phyloP scores from a whole-genome alignment of 2,113 vertebrate genomes.

The Poeciliopsis retropinna region DNA sequence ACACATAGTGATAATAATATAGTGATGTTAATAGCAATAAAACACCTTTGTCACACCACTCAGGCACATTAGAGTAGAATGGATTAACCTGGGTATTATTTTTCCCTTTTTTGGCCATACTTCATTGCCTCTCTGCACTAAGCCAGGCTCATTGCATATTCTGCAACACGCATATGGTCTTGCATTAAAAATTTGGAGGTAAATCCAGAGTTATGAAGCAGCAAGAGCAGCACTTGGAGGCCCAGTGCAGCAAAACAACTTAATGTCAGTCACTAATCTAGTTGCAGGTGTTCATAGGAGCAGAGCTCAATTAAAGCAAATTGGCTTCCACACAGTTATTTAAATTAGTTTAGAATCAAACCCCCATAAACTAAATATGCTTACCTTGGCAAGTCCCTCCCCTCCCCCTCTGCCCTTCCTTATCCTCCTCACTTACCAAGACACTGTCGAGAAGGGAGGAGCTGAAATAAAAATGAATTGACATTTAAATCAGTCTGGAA shows the following conservation, averaged over 20 bases:
- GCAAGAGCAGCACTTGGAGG: slow-evolving; percentile 65
- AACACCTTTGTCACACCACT: slow-evolving; percentile 66
- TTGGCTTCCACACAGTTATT: slow-evolving; percentile 81
- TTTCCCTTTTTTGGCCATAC: slow-evolving; percentile 62
- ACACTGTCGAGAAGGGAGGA: slow-evolving; percentile 55
- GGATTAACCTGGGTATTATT: slow-evolving; percentile 71
- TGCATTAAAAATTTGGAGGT: slow-evolving; percentile 75
- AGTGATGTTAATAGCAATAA: slow-evolving; percentile 69
- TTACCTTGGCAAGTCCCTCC: slow-evolving; percentile 74
- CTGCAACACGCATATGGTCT: slow-evolving; percentile 78
- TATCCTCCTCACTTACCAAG: slow-evolving; percentile 45
- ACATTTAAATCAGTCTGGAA: slow-evolving; percentile 78
- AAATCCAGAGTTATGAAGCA: slow-evolving; percentile 76
- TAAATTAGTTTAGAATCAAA: slow-evolving; percentile 81
- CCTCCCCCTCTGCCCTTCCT: no score
- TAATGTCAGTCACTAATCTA: slow-evolving; percentile 81
- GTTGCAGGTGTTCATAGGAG: slow-evolving; percentile 80
- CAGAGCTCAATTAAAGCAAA: slow-evolving; percentile 80
- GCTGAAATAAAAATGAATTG: slow-evolving; percentile 76
- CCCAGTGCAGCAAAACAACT: slow-evolving; percentile 79
- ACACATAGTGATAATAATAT: slow-evolving; percentile 72
- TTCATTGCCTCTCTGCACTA: slow-evolving; percentile 66
- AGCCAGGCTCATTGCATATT: slow-evolving; percentile 73
- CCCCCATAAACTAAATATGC: slow-evolving; percentile 73
- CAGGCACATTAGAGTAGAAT: slow-evolving; percentile 57